Evolutionary conservation across 2,888 invertebrate species (phyloP).

Genomic region (Junonia oenone): DNA sequence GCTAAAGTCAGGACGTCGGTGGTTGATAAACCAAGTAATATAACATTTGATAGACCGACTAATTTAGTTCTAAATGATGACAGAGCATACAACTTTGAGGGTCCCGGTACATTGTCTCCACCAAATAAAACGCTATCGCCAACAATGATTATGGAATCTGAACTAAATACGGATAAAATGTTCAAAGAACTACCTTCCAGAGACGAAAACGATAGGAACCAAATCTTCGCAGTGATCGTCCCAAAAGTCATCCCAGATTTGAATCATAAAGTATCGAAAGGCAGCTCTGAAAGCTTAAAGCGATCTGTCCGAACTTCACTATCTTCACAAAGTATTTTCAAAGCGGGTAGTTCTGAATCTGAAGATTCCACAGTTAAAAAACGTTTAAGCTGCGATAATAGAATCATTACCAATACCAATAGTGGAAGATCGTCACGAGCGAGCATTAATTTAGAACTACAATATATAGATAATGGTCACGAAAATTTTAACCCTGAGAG

Average conservation of each 20-base stretch:
- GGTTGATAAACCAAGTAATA: constrained; percentile 55
- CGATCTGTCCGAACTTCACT: constrained; percentile 50
- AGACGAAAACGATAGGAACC: constrained; percentile 50
- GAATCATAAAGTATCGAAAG: constrained; percentile 42
- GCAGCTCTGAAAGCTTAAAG: constrained; percentile 60
- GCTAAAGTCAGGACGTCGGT: constrained; percentile 49
- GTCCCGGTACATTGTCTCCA: constrained; percentile 64
- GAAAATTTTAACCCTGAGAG: constrained; percentile 56
- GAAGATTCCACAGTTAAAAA: constrained; percentile 68
- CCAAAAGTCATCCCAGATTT: constrained; percentile 61
- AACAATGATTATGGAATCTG: constrained; percentile 62
- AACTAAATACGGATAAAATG: constrained; percentile 59
- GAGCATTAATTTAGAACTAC: constrained; percentile 62
- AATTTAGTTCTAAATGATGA: constrained; percentile 55
- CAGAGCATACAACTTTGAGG: constrained; percentile 52
- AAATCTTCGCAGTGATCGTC: constrained; percentile 72
- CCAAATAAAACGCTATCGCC: constrained; percentile 70
- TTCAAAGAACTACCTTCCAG: constrained; percentile 62
- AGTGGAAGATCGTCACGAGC: constrained; percentile 63
- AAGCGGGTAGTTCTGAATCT: constrained; percentile 56
- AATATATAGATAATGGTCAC: constrained; percentile 55
- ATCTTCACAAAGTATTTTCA: constrained; percentile 58
- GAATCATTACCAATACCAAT: constrained; percentile 49
- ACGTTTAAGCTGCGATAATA: constrained; percentile 69
- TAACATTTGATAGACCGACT: constrained; percentile 50